phyloP scores from a whole-genome alignment of 2,797 vertebrate genomes.

The Pteronotus mesoamericanus region DNA sequence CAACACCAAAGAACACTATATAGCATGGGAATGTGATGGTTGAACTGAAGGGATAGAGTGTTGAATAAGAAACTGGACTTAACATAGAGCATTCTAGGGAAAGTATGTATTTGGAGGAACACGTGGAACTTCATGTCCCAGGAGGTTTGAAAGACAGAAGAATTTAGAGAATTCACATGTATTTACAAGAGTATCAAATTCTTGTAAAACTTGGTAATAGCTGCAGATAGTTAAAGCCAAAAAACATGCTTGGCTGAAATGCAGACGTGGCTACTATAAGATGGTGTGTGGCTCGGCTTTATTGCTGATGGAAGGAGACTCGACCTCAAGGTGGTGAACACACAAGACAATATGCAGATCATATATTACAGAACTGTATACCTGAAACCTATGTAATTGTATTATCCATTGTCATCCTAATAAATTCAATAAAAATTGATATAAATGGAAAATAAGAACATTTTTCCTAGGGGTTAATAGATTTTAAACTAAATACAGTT shows the following conservation, averaged over 20 bases:
- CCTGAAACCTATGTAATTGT: not conserved
- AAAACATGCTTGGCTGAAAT: not conserved
- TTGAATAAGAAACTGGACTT: not conserved
- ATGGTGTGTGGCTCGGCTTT: not conserved
- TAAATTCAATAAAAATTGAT: not conserved
- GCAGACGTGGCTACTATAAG: not conserved
- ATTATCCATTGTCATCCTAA: not conserved
- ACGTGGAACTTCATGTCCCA: not conserved
- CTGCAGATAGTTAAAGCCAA: not conserved
- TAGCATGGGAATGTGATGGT: not conserved
- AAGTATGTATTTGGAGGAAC: not conserved
- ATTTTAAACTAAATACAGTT: not conserved
- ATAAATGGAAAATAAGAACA: not conserved
- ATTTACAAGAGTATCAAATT: not conserved
- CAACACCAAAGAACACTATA: not conserved
- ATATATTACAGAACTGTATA: not conserved
- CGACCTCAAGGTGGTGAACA: not conserved
- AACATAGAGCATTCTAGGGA: not conserved
- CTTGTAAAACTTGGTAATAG: not conserved
- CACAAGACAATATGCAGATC: not conserved
- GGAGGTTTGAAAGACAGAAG: not conserved
- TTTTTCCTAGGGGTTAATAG: not conserved
- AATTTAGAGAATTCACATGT: not conserved
- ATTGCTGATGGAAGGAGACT: not conserved
- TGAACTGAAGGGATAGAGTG: not conserved